Evolutionary conservation across 1,140 invertebrate genomes (phyloP).

Genomic region (Drosophila repleta): DNA sequence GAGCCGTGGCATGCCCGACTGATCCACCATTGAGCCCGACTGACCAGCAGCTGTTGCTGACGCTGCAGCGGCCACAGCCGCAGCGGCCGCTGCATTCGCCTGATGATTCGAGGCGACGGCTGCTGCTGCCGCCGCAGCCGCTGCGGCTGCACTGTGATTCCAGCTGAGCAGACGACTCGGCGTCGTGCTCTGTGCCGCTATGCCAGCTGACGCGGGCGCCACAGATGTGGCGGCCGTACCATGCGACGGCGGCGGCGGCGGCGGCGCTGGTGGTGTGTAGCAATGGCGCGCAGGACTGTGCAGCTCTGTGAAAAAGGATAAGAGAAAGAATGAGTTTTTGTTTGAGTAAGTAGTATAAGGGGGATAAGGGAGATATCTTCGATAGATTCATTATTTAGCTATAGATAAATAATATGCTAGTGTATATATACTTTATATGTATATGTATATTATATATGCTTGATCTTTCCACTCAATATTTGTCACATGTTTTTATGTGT

Average conservation of each 20-base stretch:
- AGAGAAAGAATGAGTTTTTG: neutral
- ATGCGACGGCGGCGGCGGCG: conserved; percentile 37
- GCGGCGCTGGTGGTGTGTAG: conserved; percentile 49
- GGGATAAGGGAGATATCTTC: no score
- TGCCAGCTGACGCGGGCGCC: conserved; percentile 8
- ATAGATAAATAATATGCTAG: no score
- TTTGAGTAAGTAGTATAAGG: neutral
- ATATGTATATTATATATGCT: neutral
- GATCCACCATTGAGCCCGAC: conserved; percentile 29
- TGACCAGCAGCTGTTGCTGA: conserved; percentile 55
- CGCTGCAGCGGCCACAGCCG: conserved; percentile 54
- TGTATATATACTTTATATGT: no score
- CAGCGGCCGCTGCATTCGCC: conserved; percentile 41
- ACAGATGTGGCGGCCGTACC: conserved; percentile 15
- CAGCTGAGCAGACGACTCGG: conserved; percentile 54
- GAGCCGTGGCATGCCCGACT: conserved; percentile 52
- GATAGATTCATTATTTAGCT: no score
- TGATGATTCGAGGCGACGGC: conserved; percentile 40
- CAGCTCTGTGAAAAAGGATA: conserved; percentile 47
- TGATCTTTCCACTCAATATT: no score
- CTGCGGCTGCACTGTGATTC: conserved; percentile 73
- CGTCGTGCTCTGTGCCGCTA: conserved; percentile 1
- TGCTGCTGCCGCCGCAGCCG: conserved; percentile 64
- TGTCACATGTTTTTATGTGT: no score
- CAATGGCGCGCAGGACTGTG: conserved; percentile 63